Conservation (phyloP, 2,113 vertebrate genomes). For the Callionymus lyra region DNA sequence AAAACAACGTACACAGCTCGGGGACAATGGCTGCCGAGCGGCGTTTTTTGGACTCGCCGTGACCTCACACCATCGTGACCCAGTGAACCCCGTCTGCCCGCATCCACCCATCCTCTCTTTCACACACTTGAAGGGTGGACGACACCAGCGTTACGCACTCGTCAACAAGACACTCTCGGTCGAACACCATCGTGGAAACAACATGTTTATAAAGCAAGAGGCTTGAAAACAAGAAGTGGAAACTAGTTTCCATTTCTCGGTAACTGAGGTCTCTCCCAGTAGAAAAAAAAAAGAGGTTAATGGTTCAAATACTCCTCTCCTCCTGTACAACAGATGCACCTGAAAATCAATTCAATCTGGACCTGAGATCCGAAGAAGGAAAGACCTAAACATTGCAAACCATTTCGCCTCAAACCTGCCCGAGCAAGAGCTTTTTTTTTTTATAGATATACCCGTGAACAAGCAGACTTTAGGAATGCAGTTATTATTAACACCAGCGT, state of each 20-base stretch:
- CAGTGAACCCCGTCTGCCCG: conserved; percentile 18
- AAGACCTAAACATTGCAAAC: conserved; percentile 27
- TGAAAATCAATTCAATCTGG: no score
- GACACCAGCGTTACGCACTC: no score
- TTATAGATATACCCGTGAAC: conserved; percentile 24
- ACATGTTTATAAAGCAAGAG: no score
- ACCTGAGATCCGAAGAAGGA: no score
- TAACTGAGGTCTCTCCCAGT: no score
- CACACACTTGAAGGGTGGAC: neutral
- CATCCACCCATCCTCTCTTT: conserved; percentile 13
- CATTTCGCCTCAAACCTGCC: conserved; percentile 35
- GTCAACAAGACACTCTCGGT: no score
- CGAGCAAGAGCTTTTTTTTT: conserved; percentile 16
- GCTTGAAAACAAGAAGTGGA: no score
- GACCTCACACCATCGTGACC: conserved; percentile 27
- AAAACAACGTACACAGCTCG: conserved; percentile 1
- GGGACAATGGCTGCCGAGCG: conserved; percentile 10
- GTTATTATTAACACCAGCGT: conserved; percentile 46
- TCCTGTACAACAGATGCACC: no score
- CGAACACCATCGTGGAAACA: no score
- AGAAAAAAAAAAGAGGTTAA: no score
- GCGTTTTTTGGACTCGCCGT: conserved; percentile 5
- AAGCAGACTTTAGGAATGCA: conserved; percentile 38
- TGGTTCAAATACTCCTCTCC: no score
- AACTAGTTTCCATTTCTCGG: no score